Evolutionary conservation across 2,113 vertebrate species (phyloP).

Genomic region (Hydrochoerus hydrochaeris): DNA sequence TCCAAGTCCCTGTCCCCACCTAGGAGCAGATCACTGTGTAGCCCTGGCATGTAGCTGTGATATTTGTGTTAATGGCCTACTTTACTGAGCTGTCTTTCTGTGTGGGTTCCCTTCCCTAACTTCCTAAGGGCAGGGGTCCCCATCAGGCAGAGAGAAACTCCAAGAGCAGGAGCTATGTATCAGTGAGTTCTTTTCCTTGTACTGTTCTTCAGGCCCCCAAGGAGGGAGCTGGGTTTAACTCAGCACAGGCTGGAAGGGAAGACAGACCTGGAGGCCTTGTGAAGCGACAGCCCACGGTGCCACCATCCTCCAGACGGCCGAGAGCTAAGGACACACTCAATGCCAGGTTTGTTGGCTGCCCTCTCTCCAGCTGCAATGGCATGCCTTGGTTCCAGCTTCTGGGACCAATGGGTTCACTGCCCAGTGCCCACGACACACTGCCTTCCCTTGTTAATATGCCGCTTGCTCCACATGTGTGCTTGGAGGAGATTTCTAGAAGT

Average conservation of each 20-base stretch:
- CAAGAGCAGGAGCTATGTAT: background rate
- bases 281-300: background rate
- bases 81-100: background rate
- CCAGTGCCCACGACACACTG: background rate
- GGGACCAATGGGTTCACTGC: background rate
- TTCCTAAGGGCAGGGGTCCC: background rate
- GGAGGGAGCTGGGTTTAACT: background rate
- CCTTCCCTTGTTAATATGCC: background rate
- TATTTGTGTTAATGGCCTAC: rapidly evolving
- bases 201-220: background rate
- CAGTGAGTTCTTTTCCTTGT: background rate
- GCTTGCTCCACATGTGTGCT: background rate
- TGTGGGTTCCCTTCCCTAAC: background rate
- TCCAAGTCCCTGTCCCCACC: background rate
- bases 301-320: background rate
- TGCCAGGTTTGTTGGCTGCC: background rate
- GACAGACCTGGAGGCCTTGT: background rate
- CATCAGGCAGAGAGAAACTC: background rate
- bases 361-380: background rate
- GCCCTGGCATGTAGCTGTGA: background rate
- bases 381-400: background rate
- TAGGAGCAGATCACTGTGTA: background rate
- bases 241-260: background rate
- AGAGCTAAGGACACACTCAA: background rate
- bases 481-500: constrained; percentile 17